Base-by-base conservation (phyloP, 1,140 invertebrate species). In the Drosophila rufa region DNA sequence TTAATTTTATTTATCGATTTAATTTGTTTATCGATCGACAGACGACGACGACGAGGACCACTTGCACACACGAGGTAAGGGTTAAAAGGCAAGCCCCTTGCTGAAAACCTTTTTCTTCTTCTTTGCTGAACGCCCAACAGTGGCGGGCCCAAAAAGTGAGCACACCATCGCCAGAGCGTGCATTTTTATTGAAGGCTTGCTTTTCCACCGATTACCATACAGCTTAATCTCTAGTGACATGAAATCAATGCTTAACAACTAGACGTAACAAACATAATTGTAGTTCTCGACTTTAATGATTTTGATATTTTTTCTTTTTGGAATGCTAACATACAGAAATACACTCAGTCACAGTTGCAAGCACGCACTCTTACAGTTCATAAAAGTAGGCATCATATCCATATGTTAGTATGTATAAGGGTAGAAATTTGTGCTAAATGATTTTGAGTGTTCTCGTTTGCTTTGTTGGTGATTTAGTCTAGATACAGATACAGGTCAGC, bases 401-500 rank as follows among this genome's bases (percentile, higher is more conserved):
- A 48, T 36, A 38, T 80, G 58, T 61, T 64, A 56, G 60, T 59
- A 57, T 75, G 45, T 79, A 79, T 79, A 81, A 81, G 59, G 57
- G 51, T 80, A 77, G 61, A 89, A 82, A 83, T 77, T 74, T 83
- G 67, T 83, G 80, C 80, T 77, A 79, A 74, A 68, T 65, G 51
- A 58, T 69, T 36, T 51, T 56, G 25, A 83, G 51, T 67, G 60
- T 38, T 56, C 6, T 30, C 33, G 40, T 59, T 33, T 46, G 60
- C 42, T 79, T 51, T 45, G 17, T 22, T 76, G 64, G 50, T 70
- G 65, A 69, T 73, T 59, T 22, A 22, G 19, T 68, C 22, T 58
- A 61, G 45, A 53, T 61, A 46, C 51, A 53, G 50, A 53, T 53
- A 53, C 17, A 53, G 51, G 22, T 66, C 75, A 50, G 55, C 43